These are phyloP conservation scores for Drosophila rubida DNA, from an alignment of 2,888 invertebrate species.

Conservation along the genomic window DNA sequence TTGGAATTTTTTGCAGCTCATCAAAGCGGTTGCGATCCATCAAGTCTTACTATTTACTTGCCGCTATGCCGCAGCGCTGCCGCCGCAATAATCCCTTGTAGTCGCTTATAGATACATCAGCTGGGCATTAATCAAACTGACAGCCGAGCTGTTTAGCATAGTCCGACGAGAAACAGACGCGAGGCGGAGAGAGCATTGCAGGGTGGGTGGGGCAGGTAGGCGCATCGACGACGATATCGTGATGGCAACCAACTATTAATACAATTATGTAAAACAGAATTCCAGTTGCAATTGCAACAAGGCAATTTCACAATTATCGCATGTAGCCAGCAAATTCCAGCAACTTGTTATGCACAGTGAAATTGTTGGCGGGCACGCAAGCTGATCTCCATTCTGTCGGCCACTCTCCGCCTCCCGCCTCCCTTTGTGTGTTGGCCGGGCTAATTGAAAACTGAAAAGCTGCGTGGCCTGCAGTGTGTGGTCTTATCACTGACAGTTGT, in stretches of 20 bases:
- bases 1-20: not conserved
- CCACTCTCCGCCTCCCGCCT: not conserved
- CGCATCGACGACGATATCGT: constrained; percentile 21
- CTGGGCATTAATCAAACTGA: constrained; percentile 40
- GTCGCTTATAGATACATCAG: constrained; percentile 39
- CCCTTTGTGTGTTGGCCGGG: constrained; percentile 24
- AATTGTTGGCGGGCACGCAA: constrained; percentile 61
- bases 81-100: not conserved
- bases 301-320: constrained; percentile 67
- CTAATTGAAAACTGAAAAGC: constrained; percentile 69
- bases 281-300: constrained; percentile 41
- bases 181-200: constrained; percentile 4
- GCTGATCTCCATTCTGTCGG: not conserved
- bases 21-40: not conserved
- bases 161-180: not conserved
- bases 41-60: not conserved
- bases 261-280: constrained; percentile 70
- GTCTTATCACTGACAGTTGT: constrained; percentile 72
- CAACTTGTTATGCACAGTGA: constrained; percentile 51
- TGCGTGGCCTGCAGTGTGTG: constrained; percentile 60
- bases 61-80: not conserved
- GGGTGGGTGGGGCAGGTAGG: too few species aligned
- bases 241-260: constrained; percentile 50
- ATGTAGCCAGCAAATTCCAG: constrained; percentile 61
- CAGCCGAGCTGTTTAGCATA: constrained; percentile 37